Percentiles rank a stretch among this genome's conserved stretches.
phyloP scores from a whole-genome alignment of 1,140 invertebrate genomes.

The Drosophila kanapiae region DNA sequence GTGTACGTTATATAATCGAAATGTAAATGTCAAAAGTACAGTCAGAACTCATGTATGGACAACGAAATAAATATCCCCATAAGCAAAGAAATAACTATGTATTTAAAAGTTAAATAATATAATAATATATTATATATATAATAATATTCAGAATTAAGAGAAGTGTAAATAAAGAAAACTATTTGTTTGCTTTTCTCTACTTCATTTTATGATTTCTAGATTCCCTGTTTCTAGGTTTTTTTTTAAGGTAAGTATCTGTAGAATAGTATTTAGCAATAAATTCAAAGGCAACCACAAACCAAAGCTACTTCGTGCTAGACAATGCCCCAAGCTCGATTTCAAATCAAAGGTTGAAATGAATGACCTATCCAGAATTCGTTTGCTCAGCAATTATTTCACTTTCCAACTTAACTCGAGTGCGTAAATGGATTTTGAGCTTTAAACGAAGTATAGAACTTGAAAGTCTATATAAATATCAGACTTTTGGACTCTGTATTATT shows the following conservation, averaged over 20 bases:
- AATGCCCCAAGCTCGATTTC: neutral
- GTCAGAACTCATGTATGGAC: neutral
- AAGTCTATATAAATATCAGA: neutral
- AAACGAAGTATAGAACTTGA: conserved; percentile 7
- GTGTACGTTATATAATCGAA: conserved; percentile 35
- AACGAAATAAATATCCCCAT: neutral
- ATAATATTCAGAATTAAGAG: too few species aligned
- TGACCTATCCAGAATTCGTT: conserved; percentile 28
- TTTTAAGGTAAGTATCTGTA: too few species aligned
- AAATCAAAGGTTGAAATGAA: conserved; percentile 35
- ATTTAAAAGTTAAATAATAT: too few species aligned
- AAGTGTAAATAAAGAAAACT: too few species aligned
- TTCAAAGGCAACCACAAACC: neutral
- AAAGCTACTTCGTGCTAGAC: neutral
- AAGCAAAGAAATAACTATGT: too few species aligned
- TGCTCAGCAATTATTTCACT: conserved; percentile 35
- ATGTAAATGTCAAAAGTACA: conserved; percentile 22
- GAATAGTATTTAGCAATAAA: neutral
- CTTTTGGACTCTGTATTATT: conserved; percentile 19
- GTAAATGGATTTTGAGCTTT: conserved; percentile 38
- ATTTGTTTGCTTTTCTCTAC: too few species aligned
- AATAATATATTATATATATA: too few species aligned
- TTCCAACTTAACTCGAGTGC: conserved; percentile 24
- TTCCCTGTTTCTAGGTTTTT: too few species aligned
- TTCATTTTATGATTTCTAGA: too few species aligned